phyloP scores from a whole-genome alignment of 2,888 invertebrate genomes.

The Agrochola lota region DNA sequence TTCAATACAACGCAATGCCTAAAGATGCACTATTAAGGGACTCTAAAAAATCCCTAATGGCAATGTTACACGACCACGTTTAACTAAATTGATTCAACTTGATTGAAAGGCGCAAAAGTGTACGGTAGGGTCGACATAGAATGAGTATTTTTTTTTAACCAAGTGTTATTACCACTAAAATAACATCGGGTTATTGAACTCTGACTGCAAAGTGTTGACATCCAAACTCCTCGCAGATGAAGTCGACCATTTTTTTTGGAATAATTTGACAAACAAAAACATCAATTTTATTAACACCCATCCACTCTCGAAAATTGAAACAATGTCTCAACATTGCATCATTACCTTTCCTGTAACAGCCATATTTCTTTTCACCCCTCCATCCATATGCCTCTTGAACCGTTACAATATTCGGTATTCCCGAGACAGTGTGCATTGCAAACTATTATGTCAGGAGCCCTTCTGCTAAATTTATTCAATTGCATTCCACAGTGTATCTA shows the following conservation, averaged over 20 bases:
- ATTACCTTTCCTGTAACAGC: slow-evolving; percentile 26
- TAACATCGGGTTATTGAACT: neutral
- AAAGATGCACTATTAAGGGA: neutral
- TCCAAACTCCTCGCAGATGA: neutral
- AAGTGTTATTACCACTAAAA: neutral
- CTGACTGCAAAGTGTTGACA: neutral
- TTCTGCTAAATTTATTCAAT: slow-evolving; percentile 64
- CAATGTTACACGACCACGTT: neutral
- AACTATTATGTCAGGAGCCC: slow-evolving; percentile 38
- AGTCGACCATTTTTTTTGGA: neutral
- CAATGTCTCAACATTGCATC: slow-evolving; percentile 38
- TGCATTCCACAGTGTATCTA: slow-evolving; percentile 41
- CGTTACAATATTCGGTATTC: slow-evolving; percentile 29
- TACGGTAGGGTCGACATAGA: neutral
- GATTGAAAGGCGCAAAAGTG: neutral
- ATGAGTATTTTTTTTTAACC: neutral
- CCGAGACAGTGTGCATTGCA: slow-evolving; percentile 24
- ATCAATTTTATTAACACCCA: neutral
- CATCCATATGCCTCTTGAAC: slow-evolving; percentile 4
- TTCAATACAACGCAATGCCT: neutral
- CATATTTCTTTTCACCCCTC: slow-evolving; percentile 34
- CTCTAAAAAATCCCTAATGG: neutral
- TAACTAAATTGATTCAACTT: neutral
- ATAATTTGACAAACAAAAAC: neutral
- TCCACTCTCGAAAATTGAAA: slow-evolving; percentile 36